A percentile compares a stretch with the other conserved stretches of the same genome.
phyloP scores from a whole-genome alignment of 2,888 invertebrate species.

The Agrochola circellaris region DNA sequence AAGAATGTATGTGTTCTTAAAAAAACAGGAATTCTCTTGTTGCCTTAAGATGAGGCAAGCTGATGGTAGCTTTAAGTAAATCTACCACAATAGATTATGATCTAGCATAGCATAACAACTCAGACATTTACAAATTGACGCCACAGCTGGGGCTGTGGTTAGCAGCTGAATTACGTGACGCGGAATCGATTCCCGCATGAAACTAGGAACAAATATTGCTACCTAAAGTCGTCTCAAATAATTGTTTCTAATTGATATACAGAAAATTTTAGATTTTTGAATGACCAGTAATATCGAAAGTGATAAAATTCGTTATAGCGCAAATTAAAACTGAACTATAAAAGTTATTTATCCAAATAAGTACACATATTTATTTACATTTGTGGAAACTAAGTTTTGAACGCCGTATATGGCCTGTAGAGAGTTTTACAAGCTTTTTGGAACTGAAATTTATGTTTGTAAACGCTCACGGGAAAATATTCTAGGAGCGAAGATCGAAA shows the following conservation, averaged over 20 bases:
- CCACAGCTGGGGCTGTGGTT: not conserved
- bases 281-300: no score
- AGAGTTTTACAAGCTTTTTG: not conserved
- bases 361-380: not conserved
- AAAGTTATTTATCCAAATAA: not conserved
- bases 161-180: not conserved
- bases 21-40: not conserved
- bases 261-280: not conserved
- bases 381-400: not conserved
- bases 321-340: not conserved
- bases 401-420: not conserved
- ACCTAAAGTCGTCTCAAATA: not conserved
- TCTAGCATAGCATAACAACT: not conserved
- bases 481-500: not conserved
- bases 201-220: not conserved
- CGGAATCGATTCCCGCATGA: not conserved
- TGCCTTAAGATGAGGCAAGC: not conserved
- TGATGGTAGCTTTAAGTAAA: not conserved
- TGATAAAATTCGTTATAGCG: not conserved
- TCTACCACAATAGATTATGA: not conserved
- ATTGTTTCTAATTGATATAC: not conserved
- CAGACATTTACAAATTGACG: slow-evolving; percentile 6
- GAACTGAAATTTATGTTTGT: not conserved
- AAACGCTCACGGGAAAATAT: no score
- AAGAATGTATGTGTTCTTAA: not conserved